Evolutionary conservation across 2,113 vertebrate genomes (phyloP), one percentile per base, ranked within the genome.

Genomic region (Chascanopsetta lugubris): DNA sequence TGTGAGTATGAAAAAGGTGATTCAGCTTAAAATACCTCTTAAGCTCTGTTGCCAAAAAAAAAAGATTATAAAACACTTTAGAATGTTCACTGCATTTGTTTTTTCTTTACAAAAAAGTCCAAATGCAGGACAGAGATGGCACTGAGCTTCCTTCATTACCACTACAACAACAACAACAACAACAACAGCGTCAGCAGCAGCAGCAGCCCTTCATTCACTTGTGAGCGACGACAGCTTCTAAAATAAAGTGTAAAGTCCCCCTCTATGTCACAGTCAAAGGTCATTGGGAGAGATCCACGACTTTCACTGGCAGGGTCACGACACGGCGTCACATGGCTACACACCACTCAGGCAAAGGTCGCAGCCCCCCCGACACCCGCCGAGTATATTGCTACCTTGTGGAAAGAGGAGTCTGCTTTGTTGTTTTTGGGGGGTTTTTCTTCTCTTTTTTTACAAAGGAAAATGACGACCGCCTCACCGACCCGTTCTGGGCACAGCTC

Each of bases 221-320:
- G 48, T 12, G 71, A 77, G 53, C 36, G n/a, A 72, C 74, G 69
- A 69, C 69, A 62, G 71, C 61, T 66, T 79, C 75, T 85, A 84
- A 77, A 87, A 76, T 80, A 82, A 87, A 80, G 79, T 84, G 83
- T 71, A 40, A 79, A 80, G 75, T 72, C 80, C 81, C 73, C 61
- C 88, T 80, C 61, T 72, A 58, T 70, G 82, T 92, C 90, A 93
- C 91, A 92, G 92, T 92, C 91, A 86, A 79, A 90, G 90, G 92
- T 92, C 90, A 89, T 61, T 68, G 76, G 62, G 75, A 76, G 79
- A 85, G 78, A 87, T 85, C 82, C 78, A 71, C 72, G 30, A 49
- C 83, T 46, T 72, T 66, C 70, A 5, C 71, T 75, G 75, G 73
- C 75, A 69, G 54, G n/a, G 58, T 57, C 51, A 72, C 71, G 15